Evolutionary conservation across 2,113 vertebrate species (phyloP), one percentile per base, ranked within the genome.

Genomic region (Gadus macrocephalus): DNA sequence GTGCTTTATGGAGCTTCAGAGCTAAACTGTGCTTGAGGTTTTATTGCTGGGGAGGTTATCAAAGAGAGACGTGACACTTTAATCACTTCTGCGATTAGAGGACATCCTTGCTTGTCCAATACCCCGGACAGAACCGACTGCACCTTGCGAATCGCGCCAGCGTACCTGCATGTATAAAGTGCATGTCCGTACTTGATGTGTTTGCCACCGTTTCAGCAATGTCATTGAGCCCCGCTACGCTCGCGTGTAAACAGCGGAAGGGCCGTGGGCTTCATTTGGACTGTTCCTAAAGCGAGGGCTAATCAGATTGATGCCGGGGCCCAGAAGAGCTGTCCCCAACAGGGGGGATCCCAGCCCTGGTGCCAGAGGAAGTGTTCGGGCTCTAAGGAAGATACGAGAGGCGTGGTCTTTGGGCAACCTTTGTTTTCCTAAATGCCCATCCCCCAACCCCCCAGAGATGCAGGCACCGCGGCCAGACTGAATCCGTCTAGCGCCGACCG

Each of bases 311-410:
- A 62, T 77, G 80, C 81, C 64, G 69, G 62, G 82, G 81, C 75
- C 81, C 70, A 31, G 78, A 78, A 82, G 78, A 82, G 70, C 79
- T 67, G 85, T 84, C 83, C 82, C 87, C 75, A 63, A 3, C 25
- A 72, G 86, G 75, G 25, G 61, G 77, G 70, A 71, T 81, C 79
- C 81, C 31, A 35, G 31, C 31, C 31, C 70, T 3, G 59, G 71
- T 82, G 71, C 84, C 81, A 75, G 53, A 84, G 80, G 68, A 84
- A 83, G 87, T 83, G 86, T 82, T 81, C 53, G 14, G 53, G 53
- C 31, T 35, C 31, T 7, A 35, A 35, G 31, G 6, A 35, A 35
- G 31, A 35, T 35, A 35, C 5, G 31, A 35, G 31, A 35, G 31
- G 31, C 4, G 31, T 35, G 31, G 31, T 35, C 85, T 87, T 87